Base-by-base conservation (phyloP, 64 coral and sea anemone genomes). In the Pachyseris speciosa region DNA sequence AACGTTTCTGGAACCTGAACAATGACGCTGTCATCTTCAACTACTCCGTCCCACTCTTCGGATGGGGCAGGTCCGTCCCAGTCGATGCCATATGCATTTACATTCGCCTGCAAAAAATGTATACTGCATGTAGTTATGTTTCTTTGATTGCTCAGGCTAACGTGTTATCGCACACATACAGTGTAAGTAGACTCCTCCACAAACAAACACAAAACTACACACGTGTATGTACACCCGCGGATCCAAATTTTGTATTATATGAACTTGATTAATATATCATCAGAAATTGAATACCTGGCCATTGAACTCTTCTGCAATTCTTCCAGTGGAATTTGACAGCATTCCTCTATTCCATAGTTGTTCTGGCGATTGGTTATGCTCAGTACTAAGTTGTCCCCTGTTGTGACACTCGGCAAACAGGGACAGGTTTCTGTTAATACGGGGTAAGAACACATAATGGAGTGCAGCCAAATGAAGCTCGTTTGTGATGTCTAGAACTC, bases 401-500 rank as follows among this genome's bases (percentile, higher is more conserved):
- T 81, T 81, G 26, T 81, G 77, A 4, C 77, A 49, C 37, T 81
- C 27, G 49, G 49, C 49, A 81, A 81, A 81, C 10, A 81, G 30
- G 17, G 17, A 10, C 27, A 81, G 34, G 26, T 31, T 81, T 24
- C 19, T 31, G 77, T 81, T 81, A 37, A 81, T 81, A 20, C 77
- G 17, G 6, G 77, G 77, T 1, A 81, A 22, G 26, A 25, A 81
- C 7, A 81, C 77, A 81, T 25, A 81, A 43, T 81, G 77, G 9
- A 81, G 57, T 20, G 77, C 52, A 81, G 26, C 17, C 31, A 81
- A 55, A 57, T 81, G 77, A 60, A 61, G 30, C 33, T 81, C 77
- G 37, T 81, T 60, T 81, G 77, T 36, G 5, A 27, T 9, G 50
- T 81, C 77, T 24, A 81, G 36, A 0, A 81, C 16, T 61, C 77